Conservation (phyloP, 2,113 vertebrate genomes). For the Saimiri boliviensis region DNA sequence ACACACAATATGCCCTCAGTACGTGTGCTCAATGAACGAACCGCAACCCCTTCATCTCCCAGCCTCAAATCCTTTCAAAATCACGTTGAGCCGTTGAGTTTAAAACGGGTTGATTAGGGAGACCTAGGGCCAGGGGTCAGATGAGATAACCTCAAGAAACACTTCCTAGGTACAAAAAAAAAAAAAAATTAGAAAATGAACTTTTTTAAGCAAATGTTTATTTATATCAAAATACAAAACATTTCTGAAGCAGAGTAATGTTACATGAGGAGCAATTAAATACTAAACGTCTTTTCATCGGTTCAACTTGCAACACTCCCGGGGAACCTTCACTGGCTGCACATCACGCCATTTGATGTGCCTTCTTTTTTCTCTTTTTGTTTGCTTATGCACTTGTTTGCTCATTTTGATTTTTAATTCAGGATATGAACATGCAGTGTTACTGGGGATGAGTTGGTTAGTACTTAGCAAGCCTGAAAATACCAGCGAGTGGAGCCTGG, state of each 20-base stretch:
- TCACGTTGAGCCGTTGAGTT: background rate
- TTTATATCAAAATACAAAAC: constrained; percentile 92
- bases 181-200: constrained; percentile 32
- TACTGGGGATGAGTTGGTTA: constrained; percentile 78
- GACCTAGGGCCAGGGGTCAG: background rate
- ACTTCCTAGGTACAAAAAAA: constrained; percentile 4
- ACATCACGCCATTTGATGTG: background rate
- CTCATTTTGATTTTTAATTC: constrained; percentile 46
- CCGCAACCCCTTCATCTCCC: background rate
- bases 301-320: constrained; percentile 80
- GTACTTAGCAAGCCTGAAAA: constrained; percentile 83
- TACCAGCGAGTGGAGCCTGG: constrained; percentile 81
- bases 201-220: constrained; percentile 87
- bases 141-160: background rate
- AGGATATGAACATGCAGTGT: constrained; percentile 83
- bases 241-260: constrained; percentile 89
- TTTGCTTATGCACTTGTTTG: constrained; percentile 7
- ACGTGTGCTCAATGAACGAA: background rate
- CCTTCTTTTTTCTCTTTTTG: background rate
- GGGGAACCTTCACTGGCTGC: constrained; percentile 77
- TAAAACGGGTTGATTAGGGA: background rate
- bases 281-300: constrained; percentile 72
- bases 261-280: constrained; percentile 87
- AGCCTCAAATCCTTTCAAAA: background rate
- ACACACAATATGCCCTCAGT: background rate